Evolutionary conservation across 2,797 vertebrate species (phyloP).

Genomic region (Takifugu rubripes): DNA sequence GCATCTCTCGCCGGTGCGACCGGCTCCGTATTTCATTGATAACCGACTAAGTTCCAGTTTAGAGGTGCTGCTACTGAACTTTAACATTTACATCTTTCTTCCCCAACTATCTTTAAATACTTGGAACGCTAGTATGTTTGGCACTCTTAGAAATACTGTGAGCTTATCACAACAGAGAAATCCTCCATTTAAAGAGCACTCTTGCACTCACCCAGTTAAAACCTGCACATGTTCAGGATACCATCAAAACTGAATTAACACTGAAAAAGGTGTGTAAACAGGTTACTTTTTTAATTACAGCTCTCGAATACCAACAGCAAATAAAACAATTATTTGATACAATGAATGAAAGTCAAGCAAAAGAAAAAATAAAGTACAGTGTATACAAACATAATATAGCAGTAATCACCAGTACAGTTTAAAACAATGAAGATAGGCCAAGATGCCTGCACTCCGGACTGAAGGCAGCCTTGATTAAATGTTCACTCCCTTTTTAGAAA

Average conservation of each 20-base stretch:
- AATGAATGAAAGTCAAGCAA: conserved; percentile 80
- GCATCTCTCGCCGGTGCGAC: neutral
- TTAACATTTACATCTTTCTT: neutral
- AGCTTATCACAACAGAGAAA: too few relatives aligned
- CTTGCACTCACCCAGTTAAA: too few relatives aligned
- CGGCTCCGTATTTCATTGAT: neutral
- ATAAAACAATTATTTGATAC: conserved; percentile 79
- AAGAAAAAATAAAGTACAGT: conserved; percentile 87
- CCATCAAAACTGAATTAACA: too few relatives aligned
- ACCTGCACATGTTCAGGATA: too few relatives aligned
- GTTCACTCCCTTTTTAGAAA: conserved; percentile 55
- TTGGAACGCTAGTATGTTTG: neutral
- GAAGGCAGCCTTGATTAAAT: conserved; percentile 37
- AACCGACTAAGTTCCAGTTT: too few relatives aligned
- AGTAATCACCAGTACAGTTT: conserved; percentile 77
- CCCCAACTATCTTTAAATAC: neutral
- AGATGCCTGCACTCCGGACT: conserved; percentile 62
- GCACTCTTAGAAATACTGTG: too few relatives aligned
- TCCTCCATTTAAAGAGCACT: too few relatives aligned
- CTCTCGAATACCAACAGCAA: conserved; percentile 87
- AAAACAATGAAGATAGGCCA: conserved; percentile 78
- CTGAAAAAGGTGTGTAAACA: conserved; percentile 75
- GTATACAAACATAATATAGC: conserved; percentile 79
- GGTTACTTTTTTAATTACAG: conserved; percentile 90
- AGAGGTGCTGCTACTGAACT: neutral